Evolutionary conservation across 35 echinoderm and acorn worm genomes (phyloP).

Genomic region (Anneissia japonica): DNA sequence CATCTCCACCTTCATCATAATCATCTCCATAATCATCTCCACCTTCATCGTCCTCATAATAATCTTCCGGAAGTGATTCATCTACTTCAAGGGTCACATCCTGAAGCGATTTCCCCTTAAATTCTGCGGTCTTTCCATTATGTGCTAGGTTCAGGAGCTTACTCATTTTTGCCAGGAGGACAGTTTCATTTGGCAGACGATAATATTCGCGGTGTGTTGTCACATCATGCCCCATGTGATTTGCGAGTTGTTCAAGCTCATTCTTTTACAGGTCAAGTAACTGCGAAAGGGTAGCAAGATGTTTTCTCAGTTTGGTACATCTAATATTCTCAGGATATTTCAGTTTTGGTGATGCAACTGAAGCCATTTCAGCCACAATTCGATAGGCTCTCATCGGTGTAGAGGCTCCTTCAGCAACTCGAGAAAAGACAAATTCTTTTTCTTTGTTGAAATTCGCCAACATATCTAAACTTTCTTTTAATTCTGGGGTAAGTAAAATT

Average conservation of each 20-base stretch:
- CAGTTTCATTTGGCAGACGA: slow-evolving; percentile 45
- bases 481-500: slow-evolving; percentile 32
- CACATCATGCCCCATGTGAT: slow-evolving; percentile 36
- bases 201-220: slow-evolving; percentile 35
- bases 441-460: background rate
- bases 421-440: slow-evolving; percentile 21
- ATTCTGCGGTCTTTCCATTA: slow-evolving; percentile 36
- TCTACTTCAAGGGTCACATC: slow-evolving; percentile 2
- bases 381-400: background rate
- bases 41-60: background rate
- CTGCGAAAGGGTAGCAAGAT: slow-evolving; percentile 38
- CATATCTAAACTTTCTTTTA: slow-evolving; percentile 33
- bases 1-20: slow-evolving; percentile 13
- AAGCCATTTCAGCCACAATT: slow-evolving; percentile 11
- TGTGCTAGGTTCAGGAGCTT: slow-evolving; percentile 46
- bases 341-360: slow-evolving; percentile 6
- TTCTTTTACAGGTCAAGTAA: slow-evolving; percentile 6
- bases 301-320: slow-evolving; percentile 21
- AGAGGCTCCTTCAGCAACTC: background rate
- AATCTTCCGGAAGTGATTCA: too few relatives aligned
- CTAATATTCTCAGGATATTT: slow-evolving; percentile 32
- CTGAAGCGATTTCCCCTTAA: slow-evolving; percentile 39
- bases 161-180: slow-evolving; percentile 45
- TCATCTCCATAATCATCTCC: background rate
- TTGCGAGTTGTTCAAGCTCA: slow-evolving; percentile 35